Evolutionary conservation across 30 jellyfish, hydroid and myxozoan species (phyloP).

Genomic region (Hydractinia symbiolongicarpus): DNA sequence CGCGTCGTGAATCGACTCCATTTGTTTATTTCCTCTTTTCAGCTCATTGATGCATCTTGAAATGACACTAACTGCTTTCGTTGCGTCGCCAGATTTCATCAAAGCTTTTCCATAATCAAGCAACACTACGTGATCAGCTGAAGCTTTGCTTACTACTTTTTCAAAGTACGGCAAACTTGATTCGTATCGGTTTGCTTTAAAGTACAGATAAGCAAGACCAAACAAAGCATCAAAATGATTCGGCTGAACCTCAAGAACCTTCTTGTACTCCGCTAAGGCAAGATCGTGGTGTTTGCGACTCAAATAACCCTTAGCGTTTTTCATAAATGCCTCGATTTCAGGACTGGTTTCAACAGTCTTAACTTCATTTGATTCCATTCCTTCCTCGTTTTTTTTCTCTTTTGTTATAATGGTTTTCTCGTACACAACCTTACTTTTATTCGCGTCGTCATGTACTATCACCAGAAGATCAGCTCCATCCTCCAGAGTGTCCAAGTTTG

Average conservation of each 20-base stretch:
- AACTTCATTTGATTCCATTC: background rate
- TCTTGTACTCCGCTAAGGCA: conserved; percentile 1
- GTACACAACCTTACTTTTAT: conserved; percentile 9
- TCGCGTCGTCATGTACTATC: background rate
- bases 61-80: conserved; percentile 19
- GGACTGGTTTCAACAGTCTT: background rate
- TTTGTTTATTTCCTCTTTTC: conserved; percentile 8
- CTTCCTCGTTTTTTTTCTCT: background rate
- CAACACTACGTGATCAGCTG: conserved; percentile 1
- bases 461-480: conserved; percentile 16
- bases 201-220: conserved; percentile 28
- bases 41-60: conserved; percentile 18
- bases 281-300: background rate
- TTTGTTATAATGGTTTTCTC: conserved; percentile 17
- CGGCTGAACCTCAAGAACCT: background rate
- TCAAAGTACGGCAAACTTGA: conserved; percentile 24
- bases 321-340: background rate
- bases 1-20: background rate
- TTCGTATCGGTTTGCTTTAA: conserved; percentile 19
- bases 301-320: background rate
- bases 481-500: background rate
- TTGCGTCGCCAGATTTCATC: background rate
- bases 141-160: conserved; percentile 10
- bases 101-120: conserved; percentile 19
- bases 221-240: conserved; percentile 17